Conservation (phyloP, 2,888 invertebrate species). For the Scelioninae gen. 2 region DNA sequence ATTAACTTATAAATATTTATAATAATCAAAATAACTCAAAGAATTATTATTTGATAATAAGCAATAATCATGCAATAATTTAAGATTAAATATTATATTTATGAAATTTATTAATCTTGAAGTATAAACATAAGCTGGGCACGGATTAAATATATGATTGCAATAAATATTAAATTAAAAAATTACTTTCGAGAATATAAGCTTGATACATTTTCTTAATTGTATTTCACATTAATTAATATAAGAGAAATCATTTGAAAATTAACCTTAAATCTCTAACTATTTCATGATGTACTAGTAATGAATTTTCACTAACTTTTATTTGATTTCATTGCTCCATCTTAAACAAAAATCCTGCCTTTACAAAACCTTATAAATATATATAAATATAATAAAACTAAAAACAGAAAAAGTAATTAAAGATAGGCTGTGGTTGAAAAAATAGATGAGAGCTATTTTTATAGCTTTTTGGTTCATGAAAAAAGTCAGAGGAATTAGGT, state of each 20-base stretch:
- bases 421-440: slow-evolving; percentile 74
- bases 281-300: neutral
- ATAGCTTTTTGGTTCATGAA: slow-evolving; percentile 73
- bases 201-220: too few species aligned
- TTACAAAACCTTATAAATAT: slow-evolving; percentile 67
- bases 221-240: slow-evolving; percentile 10
- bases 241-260: neutral
- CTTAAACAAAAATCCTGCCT: slow-evolving; percentile 72
- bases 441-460: slow-evolving; percentile 74
- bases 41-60: too few species aligned
- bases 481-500: slow-evolving; percentile 63
- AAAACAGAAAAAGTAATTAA: slow-evolving; percentile 59
- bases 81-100: too few species aligned
- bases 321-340: slow-evolving; percentile 69
- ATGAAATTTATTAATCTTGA: too few species aligned
- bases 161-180: too few species aligned
- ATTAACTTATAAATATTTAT: too few species aligned
- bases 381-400: slow-evolving; percentile 61
- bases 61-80: too few species aligned
- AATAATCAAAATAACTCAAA: too few species aligned
- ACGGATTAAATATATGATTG: too few species aligned
- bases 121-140: too few species aligned
- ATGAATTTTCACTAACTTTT: slow-evolving; percentile 28
- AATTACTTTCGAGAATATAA: too few species aligned
- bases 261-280: neutral